These are phyloP conservation scores for Palythoa caribaeorum DNA, from an alignment of 92 coral and sea anemone genomes.

Conservation along the genomic window DNA sequence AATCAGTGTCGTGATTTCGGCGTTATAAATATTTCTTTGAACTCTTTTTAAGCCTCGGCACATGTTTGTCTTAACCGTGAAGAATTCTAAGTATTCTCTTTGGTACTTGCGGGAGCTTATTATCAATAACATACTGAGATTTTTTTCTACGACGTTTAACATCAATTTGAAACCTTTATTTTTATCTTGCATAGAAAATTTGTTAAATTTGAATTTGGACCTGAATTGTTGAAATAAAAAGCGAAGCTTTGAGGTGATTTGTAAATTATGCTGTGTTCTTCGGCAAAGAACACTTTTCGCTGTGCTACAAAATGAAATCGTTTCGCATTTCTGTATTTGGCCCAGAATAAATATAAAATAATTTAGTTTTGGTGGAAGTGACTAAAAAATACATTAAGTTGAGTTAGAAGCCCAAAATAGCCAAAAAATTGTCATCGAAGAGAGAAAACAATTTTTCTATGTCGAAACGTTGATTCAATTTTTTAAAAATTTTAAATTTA, in stretches of 20 bases:
- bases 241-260: neutral
- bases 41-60: constrained; percentile 13
- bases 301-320: neutral
- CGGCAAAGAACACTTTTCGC: neutral
- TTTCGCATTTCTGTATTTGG: neutral
- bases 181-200: neutral
- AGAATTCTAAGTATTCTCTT: constrained; percentile 28
- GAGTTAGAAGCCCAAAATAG: neutral
- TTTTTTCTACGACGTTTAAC: neutral
- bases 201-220: constrained; percentile 18
- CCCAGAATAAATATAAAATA: neutral
- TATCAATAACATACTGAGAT: neutral
- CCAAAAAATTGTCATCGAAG: neutral
- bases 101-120: constrained; percentile 15
- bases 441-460: neutral
- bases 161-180: neutral
- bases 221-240: neutral
- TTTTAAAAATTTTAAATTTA: neutral
- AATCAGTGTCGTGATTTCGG: constrained; percentile 45
- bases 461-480: neutral
- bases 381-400: neutral
- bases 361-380: neutral
- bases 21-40: constrained; percentile 38
- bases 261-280: neutral
- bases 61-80: constrained; percentile 37